Percentiles rank a stretch among this genome's conserved stretches.
Evolutionary conservation across 2,888 invertebrate genomes (phyloP).

Genomic region (Anthoptus insignis): DNA sequence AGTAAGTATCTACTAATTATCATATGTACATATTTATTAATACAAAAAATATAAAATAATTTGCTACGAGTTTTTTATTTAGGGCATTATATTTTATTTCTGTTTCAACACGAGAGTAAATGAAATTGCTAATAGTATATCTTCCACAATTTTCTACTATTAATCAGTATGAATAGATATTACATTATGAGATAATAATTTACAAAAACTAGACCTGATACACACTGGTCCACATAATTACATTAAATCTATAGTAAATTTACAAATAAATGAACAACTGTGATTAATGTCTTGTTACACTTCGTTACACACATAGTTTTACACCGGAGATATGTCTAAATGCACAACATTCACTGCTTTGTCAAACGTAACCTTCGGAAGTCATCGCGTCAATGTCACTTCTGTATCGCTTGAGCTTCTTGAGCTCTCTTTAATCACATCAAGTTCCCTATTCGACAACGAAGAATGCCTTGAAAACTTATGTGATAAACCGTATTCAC

Average conservation of each 20-base stretch:
- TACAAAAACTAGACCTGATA: slow-evolving; percentile 52
- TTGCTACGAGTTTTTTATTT: slow-evolving; percentile 33
- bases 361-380: slow-evolving; percentile 81
- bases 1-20: slow-evolving; percentile 21
- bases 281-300: slow-evolving; percentile 33
- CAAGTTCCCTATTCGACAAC: slow-evolving; percentile 81
- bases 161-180: neutral
- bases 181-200: slow-evolving; percentile 35
- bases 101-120: slow-evolving; percentile 10
- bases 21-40: too few relatives aligned
- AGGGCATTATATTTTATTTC: too few relatives aligned
- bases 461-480: slow-evolving; percentile 83
- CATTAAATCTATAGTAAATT: slow-evolving; percentile 25
- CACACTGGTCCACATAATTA: slow-evolving; percentile 55
- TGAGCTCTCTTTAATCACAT: slow-evolving; percentile 84
- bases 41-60: slow-evolving; percentile 51
- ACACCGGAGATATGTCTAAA: slow-evolving; percentile 68
- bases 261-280: slow-evolving; percentile 28
- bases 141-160: neutral
- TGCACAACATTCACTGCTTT: slow-evolving; percentile 77
- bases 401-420: slow-evolving; percentile 85
- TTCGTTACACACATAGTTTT: slow-evolving; percentile 59
- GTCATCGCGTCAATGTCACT: slow-evolving; percentile 84
- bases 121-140: slow-evolving; percentile 9
- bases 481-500: slow-evolving; percentile 72